Percentiles rank a stretch among this genome's conserved stretches.
phyloP scores from a whole-genome alignment of 2,797 vertebrate species.

The Acrocephalus scirpaceus region DNA sequence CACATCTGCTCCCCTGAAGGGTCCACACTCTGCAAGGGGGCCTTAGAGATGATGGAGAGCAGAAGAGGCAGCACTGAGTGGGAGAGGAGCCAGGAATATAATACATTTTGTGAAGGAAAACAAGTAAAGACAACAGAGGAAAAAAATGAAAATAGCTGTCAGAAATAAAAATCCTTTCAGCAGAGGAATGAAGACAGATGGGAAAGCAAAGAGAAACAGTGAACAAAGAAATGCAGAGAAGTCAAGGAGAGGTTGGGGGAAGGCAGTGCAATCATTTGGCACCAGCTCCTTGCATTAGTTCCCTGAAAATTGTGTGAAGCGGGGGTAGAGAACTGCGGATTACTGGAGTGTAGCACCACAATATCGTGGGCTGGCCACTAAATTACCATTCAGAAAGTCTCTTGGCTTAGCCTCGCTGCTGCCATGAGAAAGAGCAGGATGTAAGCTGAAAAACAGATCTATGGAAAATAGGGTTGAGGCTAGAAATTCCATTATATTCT shows the following conservation, averaged over 20 bases:
- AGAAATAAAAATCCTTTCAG: constrained; percentile 10
- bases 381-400: constrained; percentile 58
- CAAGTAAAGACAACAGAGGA: not conserved
- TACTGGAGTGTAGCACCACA: constrained; percentile 57
- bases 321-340: not conserved
- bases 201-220: not conserved
- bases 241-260: constrained; percentile 3
- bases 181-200: constrained; percentile 8
- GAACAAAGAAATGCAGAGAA: constrained; percentile 23
- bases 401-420: constrained; percentile 36
- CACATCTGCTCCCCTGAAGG: not conserved
- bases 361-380: constrained; percentile 51
- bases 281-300: constrained; percentile 31
- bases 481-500: constrained; percentile 60
- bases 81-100: not conserved
- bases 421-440: constrained; percentile 17
- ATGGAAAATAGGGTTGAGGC: constrained; percentile 43
- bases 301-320: constrained; percentile 28
- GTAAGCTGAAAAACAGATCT: constrained; percentile 49
- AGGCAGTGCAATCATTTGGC: constrained; percentile 43
- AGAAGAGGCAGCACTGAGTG: not conserved
- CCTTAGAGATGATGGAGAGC: not conserved
- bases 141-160: not conserved
- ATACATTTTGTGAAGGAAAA: not conserved
- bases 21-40: not conserved